Evolutionary conservation across 2,113 vertebrate species (phyloP), one percentile per base, ranked within the genome.

Genomic region (Acanthisitta chloris): DNA sequence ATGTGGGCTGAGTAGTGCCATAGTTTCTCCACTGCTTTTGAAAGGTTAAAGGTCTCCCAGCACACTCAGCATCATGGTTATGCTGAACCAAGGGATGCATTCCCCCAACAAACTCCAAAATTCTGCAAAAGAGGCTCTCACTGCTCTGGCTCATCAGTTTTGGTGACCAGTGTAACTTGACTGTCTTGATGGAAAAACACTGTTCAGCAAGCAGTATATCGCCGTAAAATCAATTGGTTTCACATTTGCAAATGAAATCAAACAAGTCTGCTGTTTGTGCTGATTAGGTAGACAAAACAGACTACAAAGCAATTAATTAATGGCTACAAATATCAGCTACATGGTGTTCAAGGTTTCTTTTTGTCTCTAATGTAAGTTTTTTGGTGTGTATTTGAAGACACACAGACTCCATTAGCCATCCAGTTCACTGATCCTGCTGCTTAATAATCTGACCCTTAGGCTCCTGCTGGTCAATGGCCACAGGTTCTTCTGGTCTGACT

Each of bases 401-500:
- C 9, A 23, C 20, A 61, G 84, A 70, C 87, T 89, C 66, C 84
- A 88, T 49, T 4, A 54, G 67, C 25, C 19, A 15, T 62, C 58
- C 62, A 80, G 38, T 48, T 90, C 49, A 82, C 84, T 73, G 49
- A 73, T 90, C 57, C 49, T 61, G 52, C n/a, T 77, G 38, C 66
- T 79, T 88, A 34, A 58, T 58, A 51, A 54, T 38, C 69, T 80
- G 69, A 72, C 38, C 83, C 86, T 88, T 72, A 79, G 85, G 87
- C 93, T 96, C 58, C 71, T 81, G 42, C 42, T 96, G 78, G 78
- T 86, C 66, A 73, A 14, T 40, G 54, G 48, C 51, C 58, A 92
- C 86, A 92, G 65, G 65, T 72, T 83, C 77, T 92, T 83, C 79
- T 84, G 45, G 92, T 93, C 45, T 59, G 69, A 88, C 83, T 81